Conservation (phyloP, 2,113 vertebrate species). For the Picathartes gymnocephalus region DNA sequence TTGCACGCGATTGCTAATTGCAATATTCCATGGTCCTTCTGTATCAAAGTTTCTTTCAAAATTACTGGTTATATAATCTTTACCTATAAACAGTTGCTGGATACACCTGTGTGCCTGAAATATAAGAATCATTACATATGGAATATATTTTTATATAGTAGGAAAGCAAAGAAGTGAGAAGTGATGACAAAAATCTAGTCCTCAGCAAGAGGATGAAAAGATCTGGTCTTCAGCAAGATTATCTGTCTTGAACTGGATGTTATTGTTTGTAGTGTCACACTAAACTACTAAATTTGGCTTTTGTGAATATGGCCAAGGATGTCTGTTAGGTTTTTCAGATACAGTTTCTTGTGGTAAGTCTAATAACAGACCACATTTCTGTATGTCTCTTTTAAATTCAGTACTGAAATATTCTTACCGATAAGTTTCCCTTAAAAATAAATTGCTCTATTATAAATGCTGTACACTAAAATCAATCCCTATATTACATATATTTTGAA, state of each 20-base stretch:
- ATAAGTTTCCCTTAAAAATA: neutral
- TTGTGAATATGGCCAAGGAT: neutral
- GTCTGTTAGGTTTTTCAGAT: neutral
- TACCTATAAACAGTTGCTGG: neutral
- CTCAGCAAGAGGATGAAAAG: neutral
- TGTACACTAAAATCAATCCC: neutral
- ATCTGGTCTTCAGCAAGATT: neutral
- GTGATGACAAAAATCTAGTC: neutral
- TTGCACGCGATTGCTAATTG: neutral
- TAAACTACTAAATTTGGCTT: neutral
- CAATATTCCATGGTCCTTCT: neutral
- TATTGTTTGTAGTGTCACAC: neutral
- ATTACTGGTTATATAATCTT: neutral
- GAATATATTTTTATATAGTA: neutral
- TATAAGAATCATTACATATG: neutral
- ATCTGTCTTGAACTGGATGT: neutral
- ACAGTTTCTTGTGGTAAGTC: neutral
- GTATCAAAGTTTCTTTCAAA: neutral
- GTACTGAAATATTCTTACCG: neutral
- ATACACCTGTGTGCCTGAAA: slow-evolving; percentile 8
- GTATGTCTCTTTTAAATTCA: neutral
- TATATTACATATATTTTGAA: neutral
- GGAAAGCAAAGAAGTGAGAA: neutral
- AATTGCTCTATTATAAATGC: neutral
- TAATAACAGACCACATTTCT: neutral